phyloP scores from a whole-genome alignment of 2,888 invertebrate species.

The Scelioninae gen. 1 region DNA sequence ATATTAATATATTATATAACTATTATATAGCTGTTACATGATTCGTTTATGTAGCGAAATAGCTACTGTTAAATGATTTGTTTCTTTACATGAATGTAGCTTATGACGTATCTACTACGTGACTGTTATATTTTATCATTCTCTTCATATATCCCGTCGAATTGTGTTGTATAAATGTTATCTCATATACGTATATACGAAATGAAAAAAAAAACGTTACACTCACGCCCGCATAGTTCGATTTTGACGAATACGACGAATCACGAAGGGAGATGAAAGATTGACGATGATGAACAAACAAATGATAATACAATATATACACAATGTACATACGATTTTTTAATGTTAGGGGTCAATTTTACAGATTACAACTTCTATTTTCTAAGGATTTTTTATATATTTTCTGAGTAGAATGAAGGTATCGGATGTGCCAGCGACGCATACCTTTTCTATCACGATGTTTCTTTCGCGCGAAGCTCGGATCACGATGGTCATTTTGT shows the following conservation, averaged over 20 bases:
- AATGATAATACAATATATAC: slow-evolving; percentile 65
- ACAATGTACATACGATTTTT: slow-evolving; percentile 68
- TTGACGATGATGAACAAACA: slow-evolving; percentile 49
- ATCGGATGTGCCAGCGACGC: slow-evolving; percentile 55
- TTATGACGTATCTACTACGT: slow-evolving; percentile 56
- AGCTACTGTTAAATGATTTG: slow-evolving; percentile 59
- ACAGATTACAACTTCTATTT: slow-evolving; percentile 68
- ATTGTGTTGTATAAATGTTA: slow-evolving; percentile 65
- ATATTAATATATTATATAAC: slow-evolving; percentile 63
- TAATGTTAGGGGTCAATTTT: slow-evolving; percentile 68
- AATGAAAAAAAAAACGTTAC: no score
- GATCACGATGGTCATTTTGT: slow-evolving; percentile 1
- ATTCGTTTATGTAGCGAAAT: slow-evolving; percentile 60
- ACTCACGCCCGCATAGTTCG: slow-evolving; percentile 67
- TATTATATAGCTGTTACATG: slow-evolving; percentile 61
- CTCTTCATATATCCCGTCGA: slow-evolving; percentile 57
- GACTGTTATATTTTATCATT: slow-evolving; percentile 67
- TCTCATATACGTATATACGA: slow-evolving; percentile 53
- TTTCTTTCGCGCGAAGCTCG: slow-evolving; percentile 31
- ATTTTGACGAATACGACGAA: slow-evolving; percentile 67
- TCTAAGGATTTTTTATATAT: slow-evolving; percentile 66
- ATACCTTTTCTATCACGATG: slow-evolving; percentile 30
- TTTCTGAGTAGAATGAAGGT: slow-evolving; percentile 63
- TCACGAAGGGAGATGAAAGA: slow-evolving; percentile 22
- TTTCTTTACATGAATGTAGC: slow-evolving; percentile 56